Percentiles rank a stretch among this genome's conserved stretches.
Conservation (phyloP, 2,113 vertebrate genomes). For the Scortum barcoo region DNA sequence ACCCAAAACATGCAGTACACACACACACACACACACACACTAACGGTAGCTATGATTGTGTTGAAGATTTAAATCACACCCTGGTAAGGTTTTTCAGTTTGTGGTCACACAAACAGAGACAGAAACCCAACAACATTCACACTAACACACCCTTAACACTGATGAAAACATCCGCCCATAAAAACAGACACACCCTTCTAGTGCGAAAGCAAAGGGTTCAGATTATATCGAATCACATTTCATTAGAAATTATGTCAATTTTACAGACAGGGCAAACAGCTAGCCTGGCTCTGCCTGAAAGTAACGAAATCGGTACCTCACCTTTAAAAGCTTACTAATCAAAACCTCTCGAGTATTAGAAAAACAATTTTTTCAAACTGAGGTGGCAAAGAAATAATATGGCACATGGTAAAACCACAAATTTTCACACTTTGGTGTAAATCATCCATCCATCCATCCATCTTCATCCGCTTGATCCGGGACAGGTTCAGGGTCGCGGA, state of each 20-base stretch:
- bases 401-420: too few species aligned
- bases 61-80: conserved; percentile 17
- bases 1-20: conserved; percentile 14
- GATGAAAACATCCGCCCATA: conserved; percentile 27
- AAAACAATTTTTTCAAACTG: too few species aligned
- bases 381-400: too few species aligned
- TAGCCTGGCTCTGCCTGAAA: not conserved
- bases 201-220: too few species aligned
- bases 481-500: too few species aligned
- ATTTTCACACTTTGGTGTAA: too few species aligned
- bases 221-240: not conserved
- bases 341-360: too few species aligned
- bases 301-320: not conserved
- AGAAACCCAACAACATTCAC: not conserved
- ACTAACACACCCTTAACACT: conserved; percentile 48
- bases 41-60: not conserved
- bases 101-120: conserved; percentile 37
- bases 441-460: too few species aligned
- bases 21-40: not conserved
- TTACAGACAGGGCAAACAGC: not conserved
- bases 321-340: not conserved
- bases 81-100: conserved; percentile 48
- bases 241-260: not conserved
- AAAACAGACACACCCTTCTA: not conserved
- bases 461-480: too few species aligned